Conservation (phyloP, 1,140 invertebrate species). For the Drosophila gunungcola region DNA sequence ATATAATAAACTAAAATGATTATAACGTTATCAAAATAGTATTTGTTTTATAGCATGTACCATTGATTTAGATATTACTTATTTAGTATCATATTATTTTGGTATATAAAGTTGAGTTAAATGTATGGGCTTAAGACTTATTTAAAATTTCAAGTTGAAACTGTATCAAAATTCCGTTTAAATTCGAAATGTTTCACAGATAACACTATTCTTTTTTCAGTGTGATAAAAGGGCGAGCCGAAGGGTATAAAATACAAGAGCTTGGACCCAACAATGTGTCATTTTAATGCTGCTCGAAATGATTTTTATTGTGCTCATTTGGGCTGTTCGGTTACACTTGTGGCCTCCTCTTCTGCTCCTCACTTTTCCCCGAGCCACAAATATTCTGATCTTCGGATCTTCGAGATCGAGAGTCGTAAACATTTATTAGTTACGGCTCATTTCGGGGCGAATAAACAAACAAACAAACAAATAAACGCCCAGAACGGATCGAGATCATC, state of each 20-base stretch:
- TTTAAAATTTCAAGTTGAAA: too few relatives aligned
- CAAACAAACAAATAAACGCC: constrained; percentile 58
- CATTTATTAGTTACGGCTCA: constrained; percentile 79
- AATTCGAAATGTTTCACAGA: too few relatives aligned
- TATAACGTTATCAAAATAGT: too few relatives aligned
- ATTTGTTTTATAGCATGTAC: too few relatives aligned
- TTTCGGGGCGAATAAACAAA: constrained; percentile 60
- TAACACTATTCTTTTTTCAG: neutral
- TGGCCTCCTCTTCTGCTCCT: constrained; percentile 4
- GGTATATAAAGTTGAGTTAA: too few relatives aligned
- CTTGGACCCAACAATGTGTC: constrained; percentile 60
- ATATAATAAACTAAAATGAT: too few relatives aligned
- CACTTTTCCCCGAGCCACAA: constrained; percentile 2
- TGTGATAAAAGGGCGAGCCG: neutral
- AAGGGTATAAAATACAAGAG: neutral
- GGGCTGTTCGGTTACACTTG: constrained; percentile 45
- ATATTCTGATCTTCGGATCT: neutral
- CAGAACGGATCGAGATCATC: constrained; percentile 10
- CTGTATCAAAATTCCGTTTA: too few relatives aligned
- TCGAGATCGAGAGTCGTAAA: constrained; percentile 52
- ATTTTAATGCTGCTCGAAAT: constrained; percentile 72
- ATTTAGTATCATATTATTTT: too few relatives aligned
- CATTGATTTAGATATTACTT: too few relatives aligned
- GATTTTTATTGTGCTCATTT: constrained; percentile 66
- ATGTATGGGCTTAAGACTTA: too few relatives aligned